Base-by-base conservation (phyloP, 1,140 invertebrate genomes). In the Fopius arisanus region DNA sequence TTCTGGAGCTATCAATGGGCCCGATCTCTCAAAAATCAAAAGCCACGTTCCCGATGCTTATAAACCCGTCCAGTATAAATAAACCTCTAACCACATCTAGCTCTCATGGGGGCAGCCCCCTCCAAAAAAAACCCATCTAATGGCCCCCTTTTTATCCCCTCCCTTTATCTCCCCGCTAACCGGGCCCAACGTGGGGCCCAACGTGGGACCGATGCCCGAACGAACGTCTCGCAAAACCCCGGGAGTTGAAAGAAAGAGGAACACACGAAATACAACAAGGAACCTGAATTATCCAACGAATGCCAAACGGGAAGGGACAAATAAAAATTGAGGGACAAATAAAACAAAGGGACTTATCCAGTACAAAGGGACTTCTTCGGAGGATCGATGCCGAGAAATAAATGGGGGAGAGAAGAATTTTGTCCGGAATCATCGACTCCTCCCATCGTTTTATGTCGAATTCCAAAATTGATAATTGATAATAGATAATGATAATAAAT, bases 1-100 rank as follows among this genome's bases (percentile, higher is more conserved):
- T 48, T 48, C 43, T 19, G 43, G 2, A n/a, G 43, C 43, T 48
- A 48, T 48, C 43, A 48, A 48, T 48, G 43, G 43, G 14, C 43
- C 43, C 43, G 43, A 48, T 48, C 43, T 48, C 16, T 7, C 43
- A 48, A 48, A 48, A 48, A 48, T 48, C 43, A 48, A 48, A 48
- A 48, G n/a, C 43, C 33, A 4, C 33, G 12, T 37, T 37, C 33
- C 33, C 43, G 43, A 48, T 48, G 9, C 43, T n/a, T 48, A 48
- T 48, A 48, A 48, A 48, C 43, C 43, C 43, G 43, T 48, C 43
- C 43, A 48, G 43, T 48, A 48, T 48, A 48, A 48, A 48, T 48
- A 48, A 48, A 48, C 43, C 43, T 48, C 43, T 48, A 48, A 48
- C 43, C 43, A 48, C 43, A 48, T 48, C 43, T 16, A 48, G 14